These are phyloP conservation scores for Embidobia sp. DNA, from an alignment of 2,888 invertebrate genomes.

Conservation along the genomic window DNA sequence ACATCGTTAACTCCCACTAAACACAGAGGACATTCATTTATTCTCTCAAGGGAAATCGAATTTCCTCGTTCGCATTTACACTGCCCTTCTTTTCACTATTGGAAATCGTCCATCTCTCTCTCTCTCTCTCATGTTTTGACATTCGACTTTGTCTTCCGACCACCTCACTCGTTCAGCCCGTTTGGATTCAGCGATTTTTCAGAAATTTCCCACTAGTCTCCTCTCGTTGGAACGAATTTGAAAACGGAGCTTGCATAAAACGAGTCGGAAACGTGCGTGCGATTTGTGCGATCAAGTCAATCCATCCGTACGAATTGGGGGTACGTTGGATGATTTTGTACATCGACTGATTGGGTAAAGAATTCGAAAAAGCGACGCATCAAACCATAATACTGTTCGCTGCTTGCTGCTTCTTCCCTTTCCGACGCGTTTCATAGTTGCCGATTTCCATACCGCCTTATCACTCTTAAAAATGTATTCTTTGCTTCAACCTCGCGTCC, in stretches of 20 bases:
- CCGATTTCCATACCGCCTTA: conserved; percentile 27
- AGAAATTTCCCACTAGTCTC: conserved; percentile 28
- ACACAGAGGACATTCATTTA: conserved; percentile 38
- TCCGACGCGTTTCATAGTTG: conserved; percentile 55
- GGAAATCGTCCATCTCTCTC: conserved; percentile 20
- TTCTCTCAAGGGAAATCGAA: conserved; percentile 37
- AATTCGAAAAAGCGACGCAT: conserved; percentile 55
- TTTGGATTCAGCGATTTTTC: conserved; percentile 45
- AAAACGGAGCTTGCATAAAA: conserved; percentile 47
- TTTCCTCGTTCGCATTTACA: conserved; percentile 36
- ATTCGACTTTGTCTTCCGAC: conserved; percentile 32
- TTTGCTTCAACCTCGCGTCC: no score
- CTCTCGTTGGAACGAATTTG: conserved; percentile 16
- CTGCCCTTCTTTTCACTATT: not conserved
- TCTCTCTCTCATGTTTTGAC: conserved; percentile 10
- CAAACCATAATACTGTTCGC: conserved; percentile 57
- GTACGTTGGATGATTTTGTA: conserved; percentile 39
- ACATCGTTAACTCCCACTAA: conserved; percentile 35
- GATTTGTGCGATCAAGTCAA: conserved; percentile 48
- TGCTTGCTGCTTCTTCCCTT: conserved; percentile 18
- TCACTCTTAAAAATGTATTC: no score
- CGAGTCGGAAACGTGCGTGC: conserved; percentile 44
- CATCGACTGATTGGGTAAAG: conserved; percentile 46
- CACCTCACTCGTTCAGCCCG: conserved; percentile 7
- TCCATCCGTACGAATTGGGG: conserved; percentile 35